Percentiles rank a stretch among this genome's conserved stretches.
Evolutionary conservation across 2,797 vertebrate genomes (phyloP).

Genomic region (Spinus olivaceus): DNA sequence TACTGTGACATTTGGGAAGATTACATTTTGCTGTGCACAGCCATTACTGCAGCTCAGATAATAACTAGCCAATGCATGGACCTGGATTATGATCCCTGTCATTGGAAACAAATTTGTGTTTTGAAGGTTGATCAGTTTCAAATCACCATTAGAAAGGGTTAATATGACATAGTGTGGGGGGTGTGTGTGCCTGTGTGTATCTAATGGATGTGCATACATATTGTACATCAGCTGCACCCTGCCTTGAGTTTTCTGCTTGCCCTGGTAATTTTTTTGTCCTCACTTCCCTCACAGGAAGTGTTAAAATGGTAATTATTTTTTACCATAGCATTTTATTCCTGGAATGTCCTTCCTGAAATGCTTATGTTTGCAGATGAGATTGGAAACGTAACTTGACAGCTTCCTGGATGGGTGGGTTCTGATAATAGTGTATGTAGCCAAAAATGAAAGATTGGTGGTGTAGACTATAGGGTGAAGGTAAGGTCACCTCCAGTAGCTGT

Average conservation of each 20-base stretch:
- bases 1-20: slow-evolving; percentile 82
- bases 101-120: slow-evolving; percentile 80
- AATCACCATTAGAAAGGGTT: slow-evolving; percentile 80
- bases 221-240: slow-evolving; percentile 62
- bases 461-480: slow-evolving; percentile 68
- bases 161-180: slow-evolving; percentile 60
- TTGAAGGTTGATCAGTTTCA: slow-evolving; percentile 80
- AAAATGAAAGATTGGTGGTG: slow-evolving; percentile 66
- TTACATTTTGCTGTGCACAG: slow-evolving; percentile 80
- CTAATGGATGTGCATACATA: slow-evolving; percentile 69
- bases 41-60: slow-evolving; percentile 78
- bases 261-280: slow-evolving; percentile 44
- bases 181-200: slow-evolving; percentile 45
- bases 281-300: slow-evolving; percentile 58
- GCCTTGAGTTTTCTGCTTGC: slow-evolving; percentile 43
- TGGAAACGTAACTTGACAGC: slow-evolving; percentile 67
- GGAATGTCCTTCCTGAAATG: slow-evolving; percentile 54
- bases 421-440: slow-evolving; percentile 55
- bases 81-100: slow-evolving; percentile 78
- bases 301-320: slow-evolving; percentile 59
- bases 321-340: neutral
- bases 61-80: slow-evolving; percentile 73
- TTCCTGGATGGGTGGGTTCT: slow-evolving; percentile 68
- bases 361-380: slow-evolving; percentile 69
- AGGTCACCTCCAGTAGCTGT: slow-evolving; percentile 45